phyloP scores from a whole-genome alignment of 2,888 invertebrate genomes.

The Eupithecia dodoneata region DNA sequence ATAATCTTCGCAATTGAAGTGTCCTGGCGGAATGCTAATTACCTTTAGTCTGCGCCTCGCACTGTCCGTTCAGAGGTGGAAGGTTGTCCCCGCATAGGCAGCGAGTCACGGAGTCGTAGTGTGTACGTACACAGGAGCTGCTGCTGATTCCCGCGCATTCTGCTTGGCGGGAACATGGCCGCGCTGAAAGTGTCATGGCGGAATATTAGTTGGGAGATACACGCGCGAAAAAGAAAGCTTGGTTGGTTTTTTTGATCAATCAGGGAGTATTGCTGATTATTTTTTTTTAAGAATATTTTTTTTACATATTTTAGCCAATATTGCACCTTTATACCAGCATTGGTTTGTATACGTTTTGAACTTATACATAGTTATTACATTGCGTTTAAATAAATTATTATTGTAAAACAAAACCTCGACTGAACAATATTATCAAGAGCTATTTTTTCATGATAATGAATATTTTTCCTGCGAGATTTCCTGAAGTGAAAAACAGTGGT shows the following conservation, averaged over 20 bases:
- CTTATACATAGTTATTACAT: no score
- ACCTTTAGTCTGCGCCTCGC: slow-evolving; percentile 87
- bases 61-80: slow-evolving; percentile 87
- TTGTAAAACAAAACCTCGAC: no score
- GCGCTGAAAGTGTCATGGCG: slow-evolving; percentile 67
- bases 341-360: no score
- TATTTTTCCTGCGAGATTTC: no score
- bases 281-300: no score
- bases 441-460: no score
- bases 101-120: slow-evolving; percentile 84
- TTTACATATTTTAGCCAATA: no score
- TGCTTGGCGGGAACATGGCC: slow-evolving; percentile 85
- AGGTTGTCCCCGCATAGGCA: slow-evolving; percentile 89
- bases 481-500: no score
- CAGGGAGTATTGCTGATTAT: neutral
- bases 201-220: neutral
- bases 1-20: no score
- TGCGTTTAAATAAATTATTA: no score
- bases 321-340: no score
- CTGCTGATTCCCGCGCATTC: slow-evolving; percentile 87
- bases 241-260: neutral
- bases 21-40: slow-evolving; percentile 20
- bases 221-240: neutral
- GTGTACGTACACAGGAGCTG: slow-evolving; percentile 87
- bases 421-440: no score